phyloP scores from a whole-genome alignment of 2,797 vertebrate genomes.

The Scarus forsteni region DNA sequence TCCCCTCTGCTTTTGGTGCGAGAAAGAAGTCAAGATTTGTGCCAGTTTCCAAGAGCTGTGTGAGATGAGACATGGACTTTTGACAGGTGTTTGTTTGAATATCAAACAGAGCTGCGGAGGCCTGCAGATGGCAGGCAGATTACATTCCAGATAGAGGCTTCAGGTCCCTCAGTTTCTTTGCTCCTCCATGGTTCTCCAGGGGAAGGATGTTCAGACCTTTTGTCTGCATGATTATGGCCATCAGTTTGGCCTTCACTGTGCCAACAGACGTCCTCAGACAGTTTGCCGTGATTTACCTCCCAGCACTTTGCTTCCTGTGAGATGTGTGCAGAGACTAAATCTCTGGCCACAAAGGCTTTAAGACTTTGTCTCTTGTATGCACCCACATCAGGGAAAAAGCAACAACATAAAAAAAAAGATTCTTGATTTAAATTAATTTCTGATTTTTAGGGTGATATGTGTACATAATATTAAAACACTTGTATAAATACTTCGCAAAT shows the following conservation, averaged over 20 bases:
- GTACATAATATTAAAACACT: no score
- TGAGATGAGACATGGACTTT: constrained; percentile 77
- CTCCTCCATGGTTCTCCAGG: constrained; percentile 64
- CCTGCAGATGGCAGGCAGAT: constrained; percentile 85
- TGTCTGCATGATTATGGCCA: constrained; percentile 45
- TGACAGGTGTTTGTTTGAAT: constrained; percentile 86
- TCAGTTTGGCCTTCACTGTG: constrained; percentile 35
- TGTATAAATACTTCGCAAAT: no score
- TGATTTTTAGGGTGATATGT: no score
- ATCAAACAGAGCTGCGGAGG: constrained; percentile 77
- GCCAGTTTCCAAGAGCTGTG: constrained; percentile 78
- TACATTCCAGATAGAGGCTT: constrained; percentile 82
- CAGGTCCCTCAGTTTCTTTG: constrained; percentile 55
- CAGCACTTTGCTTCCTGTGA: constrained; percentile 47
- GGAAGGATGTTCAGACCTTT: constrained; percentile 48
- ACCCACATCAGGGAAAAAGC: no score
- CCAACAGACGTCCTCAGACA: constrained; percentile 35
- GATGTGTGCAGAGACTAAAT: no score
- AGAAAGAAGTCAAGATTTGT: constrained; percentile 68
- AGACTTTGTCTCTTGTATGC: no score
- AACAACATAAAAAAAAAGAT: no score
- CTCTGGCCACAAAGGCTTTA: no score
- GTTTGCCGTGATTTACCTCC: constrained; percentile 40
- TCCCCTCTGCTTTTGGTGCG: constrained; percentile 59
- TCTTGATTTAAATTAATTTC: no score